Evolutionary conservation across 2,888 invertebrate genomes (phyloP).

Genomic region (Nemurella pictetii): DNA sequence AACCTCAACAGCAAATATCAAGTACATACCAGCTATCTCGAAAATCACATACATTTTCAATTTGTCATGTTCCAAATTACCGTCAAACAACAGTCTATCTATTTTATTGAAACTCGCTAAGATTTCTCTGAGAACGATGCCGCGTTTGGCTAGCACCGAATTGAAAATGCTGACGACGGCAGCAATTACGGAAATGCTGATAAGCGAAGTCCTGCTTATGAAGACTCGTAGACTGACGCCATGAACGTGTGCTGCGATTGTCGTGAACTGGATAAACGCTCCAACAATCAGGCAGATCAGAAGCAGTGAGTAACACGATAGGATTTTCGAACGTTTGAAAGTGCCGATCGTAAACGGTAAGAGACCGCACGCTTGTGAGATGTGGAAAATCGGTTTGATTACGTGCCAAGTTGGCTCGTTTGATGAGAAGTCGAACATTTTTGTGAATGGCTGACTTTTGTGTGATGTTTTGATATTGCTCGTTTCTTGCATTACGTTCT

Average conservation of each 20-base stretch:
- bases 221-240: not conserved
- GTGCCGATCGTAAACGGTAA: not conserved
- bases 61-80: not conserved
- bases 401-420: not conserved
- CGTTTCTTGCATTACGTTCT: too few relatives aligned
- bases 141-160: not conserved
- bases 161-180: not conserved
- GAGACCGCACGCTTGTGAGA: not conserved
- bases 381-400: not conserved
- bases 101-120: not conserved
- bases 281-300: not conserved
- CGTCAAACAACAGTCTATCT: not conserved
- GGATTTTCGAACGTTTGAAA: not conserved
- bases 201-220: not conserved
- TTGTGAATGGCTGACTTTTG: too few relatives aligned
- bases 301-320: not conserved
- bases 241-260: not conserved
- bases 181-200: not conserved
- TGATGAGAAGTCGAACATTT: not conserved
- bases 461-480: too few relatives aligned
- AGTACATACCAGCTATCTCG: not conserved
- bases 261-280: not conserved
- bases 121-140: not conserved
- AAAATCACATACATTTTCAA: not conserved
- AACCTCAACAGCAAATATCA: not conserved